Conservation (phyloP, 2,797 vertebrate species). For the Pangasius mekongensis region DNA sequence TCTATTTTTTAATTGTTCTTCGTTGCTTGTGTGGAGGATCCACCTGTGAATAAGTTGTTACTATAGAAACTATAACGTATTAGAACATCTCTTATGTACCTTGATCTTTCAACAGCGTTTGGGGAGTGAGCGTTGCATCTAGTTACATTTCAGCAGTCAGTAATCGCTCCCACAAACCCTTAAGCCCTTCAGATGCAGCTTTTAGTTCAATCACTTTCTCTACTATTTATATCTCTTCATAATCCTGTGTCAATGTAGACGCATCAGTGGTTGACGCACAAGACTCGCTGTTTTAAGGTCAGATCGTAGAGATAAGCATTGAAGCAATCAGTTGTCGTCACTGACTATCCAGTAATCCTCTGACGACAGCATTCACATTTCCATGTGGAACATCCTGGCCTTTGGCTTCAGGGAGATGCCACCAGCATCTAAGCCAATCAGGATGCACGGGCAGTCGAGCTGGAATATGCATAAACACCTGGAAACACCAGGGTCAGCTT, state of each 20-base stretch:
- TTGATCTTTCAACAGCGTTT: background rate
- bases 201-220: constrained; percentile 33
- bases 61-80: background rate
- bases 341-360: constrained; percentile 18
- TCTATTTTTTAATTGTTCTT: background rate
- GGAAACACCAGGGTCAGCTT: background rate
- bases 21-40: background rate
- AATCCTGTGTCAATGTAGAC: constrained; percentile 13
- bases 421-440: background rate
- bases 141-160: constrained; percentile 1
- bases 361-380: background rate
- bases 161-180: constrained; percentile 36
- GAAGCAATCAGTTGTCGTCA: constrained; percentile 27
- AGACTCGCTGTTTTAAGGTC: constrained; percentile 4
- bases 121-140: background rate
- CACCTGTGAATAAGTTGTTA: background rate
- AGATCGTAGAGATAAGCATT: constrained; percentile 25
- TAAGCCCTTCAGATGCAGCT: constrained; percentile 27
- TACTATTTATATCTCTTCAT: constrained; percentile 30
- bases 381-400: constrained; percentile 21
- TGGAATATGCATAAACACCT: background rate
- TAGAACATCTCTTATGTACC: background rate
- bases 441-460: background rate
- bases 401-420: constrained; percentile 5
- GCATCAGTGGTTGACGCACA: constrained; percentile 5